Conservation (phyloP, 2,888 invertebrate genomes). For the Trilocha varians region DNA sequence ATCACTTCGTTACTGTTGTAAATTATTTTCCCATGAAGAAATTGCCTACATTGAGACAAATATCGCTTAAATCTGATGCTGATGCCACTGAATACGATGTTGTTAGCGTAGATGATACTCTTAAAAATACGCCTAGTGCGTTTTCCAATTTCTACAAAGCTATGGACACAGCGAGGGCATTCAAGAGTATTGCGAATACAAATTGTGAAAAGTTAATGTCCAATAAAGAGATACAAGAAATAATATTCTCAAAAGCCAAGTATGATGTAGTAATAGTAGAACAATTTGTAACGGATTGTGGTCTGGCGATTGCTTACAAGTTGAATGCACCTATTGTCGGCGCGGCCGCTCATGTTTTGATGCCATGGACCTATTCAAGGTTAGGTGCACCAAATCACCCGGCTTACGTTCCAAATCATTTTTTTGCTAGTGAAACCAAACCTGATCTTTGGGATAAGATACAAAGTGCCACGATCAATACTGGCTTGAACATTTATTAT, state of each 20-base stretch:
- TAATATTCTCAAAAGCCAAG: conserved; percentile 26
- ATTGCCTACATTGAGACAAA: conserved; percentile 39
- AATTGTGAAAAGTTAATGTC: conserved; percentile 24
- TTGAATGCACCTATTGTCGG: conserved; percentile 67
- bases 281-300: conserved; percentile 72
- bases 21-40: conserved; percentile 38
- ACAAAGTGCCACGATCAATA: conserved; percentile 40
- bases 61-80: conserved; percentile 21
- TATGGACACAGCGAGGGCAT: conserved; percentile 13
- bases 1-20: conserved; percentile 38
- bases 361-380: conserved; percentile 71
- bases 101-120: conserved; percentile 13
- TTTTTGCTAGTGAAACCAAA: conserved; percentile 47
- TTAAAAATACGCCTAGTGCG: conserved; percentile 11
- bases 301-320: conserved; percentile 66
- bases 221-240: conserved; percentile 18
- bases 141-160: conserved; percentile 15
- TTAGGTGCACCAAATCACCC: conserved; percentile 73
- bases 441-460: conserved; percentile 55
- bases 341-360: conserved; percentile 62
- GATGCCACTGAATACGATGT: conserved; percentile 11
- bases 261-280: conserved; percentile 73
- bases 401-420: conserved; percentile 68
- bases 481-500: conserved; percentile 23
- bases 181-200: conserved; percentile 18